phyloP scores from a whole-genome alignment of 2,113 vertebrate species.

The Rhipidura dahli region DNA sequence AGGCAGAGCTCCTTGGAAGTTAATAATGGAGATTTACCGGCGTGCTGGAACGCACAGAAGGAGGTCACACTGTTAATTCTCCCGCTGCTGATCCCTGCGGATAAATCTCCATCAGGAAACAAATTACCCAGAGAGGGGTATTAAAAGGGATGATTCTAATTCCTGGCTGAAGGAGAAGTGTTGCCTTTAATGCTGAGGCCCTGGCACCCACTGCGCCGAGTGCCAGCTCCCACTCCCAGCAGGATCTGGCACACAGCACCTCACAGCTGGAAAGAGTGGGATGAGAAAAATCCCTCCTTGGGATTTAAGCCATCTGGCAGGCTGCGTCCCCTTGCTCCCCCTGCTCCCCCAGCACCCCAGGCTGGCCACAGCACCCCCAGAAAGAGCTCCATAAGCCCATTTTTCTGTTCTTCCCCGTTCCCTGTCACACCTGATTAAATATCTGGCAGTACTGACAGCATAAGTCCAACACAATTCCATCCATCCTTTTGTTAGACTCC shows the following conservation, averaged over 20 bases:
- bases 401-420: not conserved
- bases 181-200: not conserved
- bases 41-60: not conserved
- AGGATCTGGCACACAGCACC: not conserved
- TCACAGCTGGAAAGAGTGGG: not conserved
- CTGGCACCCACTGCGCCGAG: fast-evolving
- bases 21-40: not conserved
- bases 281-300: not conserved
- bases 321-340: too few relatives aligned
- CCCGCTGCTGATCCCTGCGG: not conserved
- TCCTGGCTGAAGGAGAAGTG: not conserved
- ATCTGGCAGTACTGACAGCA: fast-evolving
- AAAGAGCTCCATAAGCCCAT: not conserved
- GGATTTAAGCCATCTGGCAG: not conserved
- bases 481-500: not conserved
- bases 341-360: not conserved
- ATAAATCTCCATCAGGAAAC: not conserved
- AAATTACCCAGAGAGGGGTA: not conserved
- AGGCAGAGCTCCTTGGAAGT: not conserved
- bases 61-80: constrained; percentile 32
- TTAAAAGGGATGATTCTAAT: not conserved
- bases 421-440: not conserved
- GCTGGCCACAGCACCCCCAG: not conserved
- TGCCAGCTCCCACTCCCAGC: fast-evolving
- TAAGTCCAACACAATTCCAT: fast-evolving